Evolutionary conservation across 2,113 vertebrate genomes (phyloP), one percentile per base, ranked within the genome.

Genomic region (Tylochromis polylepis): DNA sequence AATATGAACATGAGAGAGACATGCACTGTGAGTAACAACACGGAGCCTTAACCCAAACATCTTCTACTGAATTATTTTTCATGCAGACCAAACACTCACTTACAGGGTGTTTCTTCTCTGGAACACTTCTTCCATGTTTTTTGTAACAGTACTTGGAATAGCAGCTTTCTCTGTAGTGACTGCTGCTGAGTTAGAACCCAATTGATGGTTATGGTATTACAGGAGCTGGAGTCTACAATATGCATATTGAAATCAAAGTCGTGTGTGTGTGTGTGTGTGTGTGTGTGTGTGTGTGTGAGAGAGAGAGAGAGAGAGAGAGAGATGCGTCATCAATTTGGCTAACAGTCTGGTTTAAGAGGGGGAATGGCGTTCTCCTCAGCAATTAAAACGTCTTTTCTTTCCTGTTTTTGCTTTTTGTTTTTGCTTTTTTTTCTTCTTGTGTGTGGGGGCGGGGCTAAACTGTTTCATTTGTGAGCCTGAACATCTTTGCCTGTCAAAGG

Each of bases 1-100:
- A 99, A 90, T 99, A 99, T 0, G 98, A 99, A 81, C 98, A 99
- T 10, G 98, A 99, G 85, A 96, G 98, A 27, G 98, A 99, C 91
- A 99, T 99, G 98, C 98, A 99, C 94, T 98, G 97, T 98, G 94
- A 97, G 97, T 98, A 95, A 55, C 53, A 11, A 24, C 7, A 1
- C 2, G 60, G 20, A 27, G 8, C 10, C 12, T 22, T 49, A 22
- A 43, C 3, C 27, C 29, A 36, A 55, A 67, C 49, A 8, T 12
- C 18, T 43, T 56, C 2, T 36, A 4, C 56, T 9, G 60, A 14
- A 34, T 79, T 20, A 41, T 65, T 10, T 11, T 18, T 2, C 14
- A 67, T 79, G 8, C 84, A 53, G 81, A 49, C n/a, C 22, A 22
- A 36, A 58, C 34, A 41, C 10, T 70, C 43, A 59, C 10, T 59